Percentiles rank a stretch among this genome's conserved stretches.
Evolutionary conservation across 2,797 vertebrate genomes (phyloP).

Genomic region (Lutjanus campechanus): DNA sequence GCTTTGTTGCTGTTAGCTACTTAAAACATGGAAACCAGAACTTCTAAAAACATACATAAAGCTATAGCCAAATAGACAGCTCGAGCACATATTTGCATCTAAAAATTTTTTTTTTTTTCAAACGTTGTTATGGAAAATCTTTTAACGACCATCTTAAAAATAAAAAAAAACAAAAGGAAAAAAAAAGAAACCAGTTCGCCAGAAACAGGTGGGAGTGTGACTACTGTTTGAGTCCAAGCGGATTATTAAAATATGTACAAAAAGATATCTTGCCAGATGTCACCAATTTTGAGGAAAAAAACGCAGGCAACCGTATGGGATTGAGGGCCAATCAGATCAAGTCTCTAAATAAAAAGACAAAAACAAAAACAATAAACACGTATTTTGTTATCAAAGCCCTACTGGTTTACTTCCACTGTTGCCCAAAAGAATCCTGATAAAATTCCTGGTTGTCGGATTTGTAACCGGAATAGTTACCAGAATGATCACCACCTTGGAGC

Average conservation of each 20-base stretch:
- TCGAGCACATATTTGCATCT: slow-evolving; percentile 91
- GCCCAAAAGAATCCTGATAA: slow-evolving; percentile 99
- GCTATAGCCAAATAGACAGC: slow-evolving; percentile 93
- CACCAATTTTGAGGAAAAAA: slow-evolving; percentile 87
- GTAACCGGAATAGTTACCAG: slow-evolving; percentile 99
- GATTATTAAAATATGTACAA: slow-evolving; percentile 98
- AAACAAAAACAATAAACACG: slow-evolving; percentile 64
- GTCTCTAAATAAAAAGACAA: slow-evolving; percentile 88
- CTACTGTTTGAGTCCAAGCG: slow-evolving; percentile 93
- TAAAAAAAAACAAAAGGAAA: slow-evolving; percentile 80
- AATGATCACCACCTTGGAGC: slow-evolving; percentile 97
- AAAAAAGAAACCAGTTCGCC: slow-evolving; percentile 90
- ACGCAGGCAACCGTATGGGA: slow-evolving; percentile 89
- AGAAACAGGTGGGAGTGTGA: slow-evolving; percentile 94
- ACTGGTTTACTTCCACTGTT: slow-evolving; percentile 97
- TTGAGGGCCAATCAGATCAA: slow-evolving; percentile 92
- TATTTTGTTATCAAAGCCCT: slow-evolving; percentile 85
- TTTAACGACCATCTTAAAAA: slow-evolving; percentile 84
- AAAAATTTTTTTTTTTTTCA: slow-evolving; percentile 84
- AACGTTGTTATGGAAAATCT: slow-evolving; percentile 74
- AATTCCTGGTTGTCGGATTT: slow-evolving; percentile 99
- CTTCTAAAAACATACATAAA: slow-evolving; percentile 92
- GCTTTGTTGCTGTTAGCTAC: slow-evolving; percentile 89
- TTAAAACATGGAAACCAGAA: slow-evolving; percentile 94
- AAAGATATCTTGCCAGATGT: slow-evolving; percentile 95